These are phyloP conservation scores for Drosophila ercepeae DNA, from an alignment of 1,140 invertebrate genomes.

Conservation along the genomic window DNA sequence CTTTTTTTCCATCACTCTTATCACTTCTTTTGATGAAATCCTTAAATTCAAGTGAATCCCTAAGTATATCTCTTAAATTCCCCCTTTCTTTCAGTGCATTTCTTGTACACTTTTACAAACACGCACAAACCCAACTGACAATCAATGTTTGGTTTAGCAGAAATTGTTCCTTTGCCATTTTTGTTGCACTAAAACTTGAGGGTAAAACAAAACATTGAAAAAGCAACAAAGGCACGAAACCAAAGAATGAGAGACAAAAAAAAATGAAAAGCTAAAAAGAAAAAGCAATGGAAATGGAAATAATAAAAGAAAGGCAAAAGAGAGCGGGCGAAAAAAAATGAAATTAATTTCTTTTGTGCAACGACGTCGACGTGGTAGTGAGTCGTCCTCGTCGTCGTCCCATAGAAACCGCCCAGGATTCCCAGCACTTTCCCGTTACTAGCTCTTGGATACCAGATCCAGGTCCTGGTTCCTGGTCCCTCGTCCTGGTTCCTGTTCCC, in stretches of 20 bases:
- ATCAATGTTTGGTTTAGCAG: conserved; percentile 81
- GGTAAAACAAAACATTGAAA: conserved; percentile 72
- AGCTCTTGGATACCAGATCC: conserved; percentile 27
- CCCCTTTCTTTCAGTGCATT: background rate
- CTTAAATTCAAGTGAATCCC: too few relatives aligned
- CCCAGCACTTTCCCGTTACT: conserved; percentile 15
- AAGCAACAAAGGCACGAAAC: conserved; percentile 50
- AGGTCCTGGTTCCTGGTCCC: too few relatives aligned
- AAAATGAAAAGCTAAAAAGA: conserved; percentile 2
- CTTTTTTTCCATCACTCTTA: too few relatives aligned
- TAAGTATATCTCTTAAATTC: too few relatives aligned
- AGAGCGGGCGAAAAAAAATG: conserved; percentile 63
- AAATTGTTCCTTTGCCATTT: conserved; percentile 56
- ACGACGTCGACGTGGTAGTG: conserved; percentile 22
- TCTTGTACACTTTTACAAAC: conserved; percentile 21
- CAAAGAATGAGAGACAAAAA: conserved; percentile 20
- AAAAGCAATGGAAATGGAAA: conserved; percentile 28
- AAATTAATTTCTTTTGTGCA: conserved; percentile 82
- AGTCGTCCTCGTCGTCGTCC: conserved; percentile 53
- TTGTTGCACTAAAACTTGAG: conserved; percentile 47
- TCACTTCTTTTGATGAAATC: too few relatives aligned
- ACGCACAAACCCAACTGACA: conserved; percentile 58
- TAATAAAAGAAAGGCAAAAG: conserved; percentile 27
- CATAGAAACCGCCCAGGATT: conserved; percentile 43
- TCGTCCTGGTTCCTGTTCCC: too few relatives aligned